Percentiles rank a stretch among this genome's conserved stretches.
phyloP scores from a whole-genome alignment of 2,888 invertebrate species.

The Galerucella nymphaeae region DNA sequence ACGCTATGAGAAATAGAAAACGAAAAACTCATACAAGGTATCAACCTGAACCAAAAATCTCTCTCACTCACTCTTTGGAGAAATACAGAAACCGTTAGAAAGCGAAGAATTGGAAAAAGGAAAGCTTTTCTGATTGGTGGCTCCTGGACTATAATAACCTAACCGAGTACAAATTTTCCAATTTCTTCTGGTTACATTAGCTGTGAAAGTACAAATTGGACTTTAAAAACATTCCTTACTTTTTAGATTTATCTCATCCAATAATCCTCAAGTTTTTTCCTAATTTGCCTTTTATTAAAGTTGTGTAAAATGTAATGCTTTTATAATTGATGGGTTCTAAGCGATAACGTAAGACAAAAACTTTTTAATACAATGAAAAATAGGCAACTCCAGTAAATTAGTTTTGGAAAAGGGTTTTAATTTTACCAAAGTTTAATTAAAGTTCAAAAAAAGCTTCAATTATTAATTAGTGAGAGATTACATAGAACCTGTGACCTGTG shows the following conservation, averaged over 20 bases:
- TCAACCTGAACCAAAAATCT: no score
- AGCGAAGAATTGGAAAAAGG: no score
- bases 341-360: slow-evolving; percentile 34
- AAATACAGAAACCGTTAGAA: no score
- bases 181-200: neutral
- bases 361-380: slow-evolving; percentile 31
- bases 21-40: no score
- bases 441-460: slow-evolving; percentile 22
- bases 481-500: slow-evolving; percentile 16
- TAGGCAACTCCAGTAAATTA: slow-evolving; percentile 30
- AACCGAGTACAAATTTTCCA: neutral
- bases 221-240: slow-evolving; percentile 25
- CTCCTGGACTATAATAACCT: no score
- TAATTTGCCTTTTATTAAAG: slow-evolving; percentile 31
- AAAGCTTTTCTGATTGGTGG: no score
- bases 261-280: slow-evolving; percentile 23
- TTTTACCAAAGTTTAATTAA: slow-evolving; percentile 34
- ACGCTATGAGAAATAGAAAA: no score
- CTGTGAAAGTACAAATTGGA: slow-evolving; percentile 26
- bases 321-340: slow-evolving; percentile 30
- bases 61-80: no score
- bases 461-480: slow-evolving; percentile 30
- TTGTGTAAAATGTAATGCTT: slow-evolving; percentile 29
- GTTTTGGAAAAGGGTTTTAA: slow-evolving; percentile 30
- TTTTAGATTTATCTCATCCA: slow-evolving; percentile 27